Conservation (phyloP, 2,797 vertebrate genomes). For the Lagorchestes hirsutus region DNA sequence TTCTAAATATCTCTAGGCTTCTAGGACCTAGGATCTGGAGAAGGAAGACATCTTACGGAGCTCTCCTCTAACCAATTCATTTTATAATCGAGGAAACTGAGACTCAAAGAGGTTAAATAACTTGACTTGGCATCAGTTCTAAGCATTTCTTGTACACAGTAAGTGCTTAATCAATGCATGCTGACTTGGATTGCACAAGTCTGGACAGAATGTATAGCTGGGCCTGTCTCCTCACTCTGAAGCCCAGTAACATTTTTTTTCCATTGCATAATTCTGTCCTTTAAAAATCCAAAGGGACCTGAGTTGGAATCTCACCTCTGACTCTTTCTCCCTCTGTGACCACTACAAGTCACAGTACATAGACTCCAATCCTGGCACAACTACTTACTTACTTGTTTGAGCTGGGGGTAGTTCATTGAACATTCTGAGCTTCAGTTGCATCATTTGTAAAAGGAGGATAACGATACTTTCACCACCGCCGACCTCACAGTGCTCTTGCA, state of each 20-base stretch:
- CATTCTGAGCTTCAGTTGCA: not conserved
- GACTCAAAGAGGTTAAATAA: not conserved
- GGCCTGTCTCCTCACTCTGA: not conserved
- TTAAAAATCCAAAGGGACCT: not conserved
- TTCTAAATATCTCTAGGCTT: constrained; percentile 80
- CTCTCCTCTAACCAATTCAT: not conserved
- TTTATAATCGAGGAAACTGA: not conserved
- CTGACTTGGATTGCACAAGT: not conserved
- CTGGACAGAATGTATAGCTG: not conserved
- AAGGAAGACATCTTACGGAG: not conserved
- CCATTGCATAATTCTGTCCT: not conserved
- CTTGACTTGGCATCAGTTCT: too few relatives aligned
- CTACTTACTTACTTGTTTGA: too few relatives aligned
- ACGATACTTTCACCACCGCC: not conserved
- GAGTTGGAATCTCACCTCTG: not conserved
- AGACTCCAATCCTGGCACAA: not conserved
- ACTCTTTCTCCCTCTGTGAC: not conserved
- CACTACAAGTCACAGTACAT: too few relatives aligned
- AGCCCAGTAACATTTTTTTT: not conserved
- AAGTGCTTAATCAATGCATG: not conserved
- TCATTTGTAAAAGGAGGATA: not conserved
- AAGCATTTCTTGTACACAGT: not conserved
- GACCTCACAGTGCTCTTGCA: not conserved
- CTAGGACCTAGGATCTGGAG: not conserved
- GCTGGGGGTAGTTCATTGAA: not conserved